Percentiles rank a stretch among this genome's conserved stretches.
Evolutionary conservation across 2,888 invertebrate genomes (phyloP).

Genomic region (Liodrosophila aerea): DNA sequence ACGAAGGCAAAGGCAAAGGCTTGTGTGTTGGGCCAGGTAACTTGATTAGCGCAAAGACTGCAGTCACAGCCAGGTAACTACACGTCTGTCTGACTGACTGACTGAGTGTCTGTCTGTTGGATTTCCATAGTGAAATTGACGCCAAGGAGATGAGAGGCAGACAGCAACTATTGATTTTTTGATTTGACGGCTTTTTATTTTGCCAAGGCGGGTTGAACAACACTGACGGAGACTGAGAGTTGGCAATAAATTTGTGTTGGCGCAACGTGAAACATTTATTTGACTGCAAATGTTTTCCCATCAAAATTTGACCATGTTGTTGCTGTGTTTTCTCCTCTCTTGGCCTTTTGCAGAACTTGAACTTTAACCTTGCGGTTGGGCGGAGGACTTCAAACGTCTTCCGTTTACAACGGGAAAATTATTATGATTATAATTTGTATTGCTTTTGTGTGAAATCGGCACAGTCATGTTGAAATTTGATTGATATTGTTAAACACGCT

Average conservation of each 20-base stretch:
- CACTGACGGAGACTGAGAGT: constrained; percentile 28
- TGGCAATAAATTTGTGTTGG: constrained; percentile 39
- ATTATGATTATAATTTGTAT: constrained; percentile 33
- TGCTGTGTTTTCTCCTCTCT: constrained; percentile 34
- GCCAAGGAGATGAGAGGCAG: constrained; percentile 52
- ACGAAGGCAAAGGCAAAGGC: too few species aligned
- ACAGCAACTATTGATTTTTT: constrained; percentile 51
- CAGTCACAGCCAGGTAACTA: too few species aligned
- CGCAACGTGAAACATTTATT: constrained; percentile 29
- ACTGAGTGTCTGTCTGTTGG: background rate
- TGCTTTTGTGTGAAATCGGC: constrained; percentile 44
- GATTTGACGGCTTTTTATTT: constrained; percentile 51
- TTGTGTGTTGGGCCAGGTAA: constrained; percentile 24
- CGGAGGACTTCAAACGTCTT: constrained; percentile 18
- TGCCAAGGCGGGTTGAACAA: constrained; percentile 12
- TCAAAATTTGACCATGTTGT: constrained; percentile 27
- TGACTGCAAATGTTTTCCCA: constrained; percentile 57
- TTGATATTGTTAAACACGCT: constrained; percentile 38
- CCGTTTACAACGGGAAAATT: constrained; percentile 43
- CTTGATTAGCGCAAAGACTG: constrained; percentile 63
- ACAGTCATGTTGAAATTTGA: constrained; percentile 55
- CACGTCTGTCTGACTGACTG: constrained; percentile 9
- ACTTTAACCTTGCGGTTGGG: constrained; percentile 44
- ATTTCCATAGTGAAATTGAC: constrained; percentile 62
- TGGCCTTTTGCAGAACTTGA: constrained; percentile 66